Conservation (phyloP, 2,113 vertebrate genomes). For the Axis porcinus region DNA sequence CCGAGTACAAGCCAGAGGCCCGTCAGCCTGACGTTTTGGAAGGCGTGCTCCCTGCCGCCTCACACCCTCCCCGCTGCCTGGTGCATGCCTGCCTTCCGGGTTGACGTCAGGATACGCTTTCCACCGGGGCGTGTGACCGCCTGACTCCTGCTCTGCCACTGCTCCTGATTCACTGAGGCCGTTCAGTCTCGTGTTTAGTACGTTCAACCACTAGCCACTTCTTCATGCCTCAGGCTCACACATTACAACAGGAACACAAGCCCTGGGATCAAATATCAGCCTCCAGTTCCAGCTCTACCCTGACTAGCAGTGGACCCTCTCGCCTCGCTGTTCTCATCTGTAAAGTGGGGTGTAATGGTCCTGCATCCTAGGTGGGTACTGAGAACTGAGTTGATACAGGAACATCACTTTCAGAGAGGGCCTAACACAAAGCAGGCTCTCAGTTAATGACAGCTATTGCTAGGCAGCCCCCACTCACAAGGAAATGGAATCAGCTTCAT, state of each 20-base stretch:
- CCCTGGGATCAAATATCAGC: fast-evolving
- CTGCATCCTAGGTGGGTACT: fast-evolving
- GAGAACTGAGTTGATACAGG: neutral
- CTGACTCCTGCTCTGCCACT: fast-evolving
- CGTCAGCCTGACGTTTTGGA: neutral
- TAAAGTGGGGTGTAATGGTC: neutral
- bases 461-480: neutral
- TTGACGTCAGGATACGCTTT: neutral
- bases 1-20: fast-evolving
- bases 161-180: fast-evolving
- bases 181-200: fast-evolving
- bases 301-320: neutral
- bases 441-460: fast-evolving
- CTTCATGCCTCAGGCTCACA: fast-evolving
- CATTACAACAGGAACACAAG: neutral
- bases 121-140: fast-evolving
- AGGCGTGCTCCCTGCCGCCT: fast-evolving
- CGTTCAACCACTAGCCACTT: neutral
- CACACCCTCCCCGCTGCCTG: neutral
- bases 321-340: fast-evolving
- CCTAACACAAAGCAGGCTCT: too few relatives aligned
- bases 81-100: fast-evolving
- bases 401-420: neutral
- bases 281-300: neutral
- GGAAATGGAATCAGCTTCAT: neutral